Conservation (phyloP, 2,797 vertebrate species). For the Coilia nasus region DNA sequence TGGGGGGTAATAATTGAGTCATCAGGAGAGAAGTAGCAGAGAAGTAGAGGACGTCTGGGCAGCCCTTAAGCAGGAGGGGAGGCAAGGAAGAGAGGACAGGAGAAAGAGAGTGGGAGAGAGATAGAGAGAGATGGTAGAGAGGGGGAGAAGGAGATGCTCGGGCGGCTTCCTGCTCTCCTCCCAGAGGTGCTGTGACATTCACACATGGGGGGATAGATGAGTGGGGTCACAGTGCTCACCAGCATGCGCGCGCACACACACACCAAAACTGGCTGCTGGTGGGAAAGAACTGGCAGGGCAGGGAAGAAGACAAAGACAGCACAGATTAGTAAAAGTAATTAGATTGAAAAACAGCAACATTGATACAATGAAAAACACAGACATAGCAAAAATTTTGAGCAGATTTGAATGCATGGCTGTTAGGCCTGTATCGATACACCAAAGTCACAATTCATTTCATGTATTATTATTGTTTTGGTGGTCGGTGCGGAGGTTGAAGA, state of each 20-base stretch:
- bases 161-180: background rate
- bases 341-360: too few species aligned
- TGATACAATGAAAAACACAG: too few species aligned
- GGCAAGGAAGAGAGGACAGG: background rate
- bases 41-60: background rate
- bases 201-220: slow-evolving; percentile 24
- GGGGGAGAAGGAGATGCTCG: background rate
- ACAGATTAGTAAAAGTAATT: too few species aligned
- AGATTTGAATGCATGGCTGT: too few species aligned
- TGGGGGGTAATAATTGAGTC: slow-evolving; percentile 32
- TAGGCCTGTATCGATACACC: too few species aligned
- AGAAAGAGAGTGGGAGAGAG: background rate
- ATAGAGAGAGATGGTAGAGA: background rate
- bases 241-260: background rate
- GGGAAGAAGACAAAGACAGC: background rate
- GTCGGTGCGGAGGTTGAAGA: too few species aligned
- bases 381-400: too few species aligned
- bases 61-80: background rate
- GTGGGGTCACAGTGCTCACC: background rate
- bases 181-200: slow-evolving; percentile 9
- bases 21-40: slow-evolving; percentile 12
- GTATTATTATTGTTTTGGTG: too few species aligned
- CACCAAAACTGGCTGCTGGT: background rate
- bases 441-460: too few species aligned
- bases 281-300: background rate